Evolutionary conservation across 2,113 vertebrate species (phyloP), one percentile per base, ranked within the genome.

Genomic region (Tachysurus vachellii): DNA sequence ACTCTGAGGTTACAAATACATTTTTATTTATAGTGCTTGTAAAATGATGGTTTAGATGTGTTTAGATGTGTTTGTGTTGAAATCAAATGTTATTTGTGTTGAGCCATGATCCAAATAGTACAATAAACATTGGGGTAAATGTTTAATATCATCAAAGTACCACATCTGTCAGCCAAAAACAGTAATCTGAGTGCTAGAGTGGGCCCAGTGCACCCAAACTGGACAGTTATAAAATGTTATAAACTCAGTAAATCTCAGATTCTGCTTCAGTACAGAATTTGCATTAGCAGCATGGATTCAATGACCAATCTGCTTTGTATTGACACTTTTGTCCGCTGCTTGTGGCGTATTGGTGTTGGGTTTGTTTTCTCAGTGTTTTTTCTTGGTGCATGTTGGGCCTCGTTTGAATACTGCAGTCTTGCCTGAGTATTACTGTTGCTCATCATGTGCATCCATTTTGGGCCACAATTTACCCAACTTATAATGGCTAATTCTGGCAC

Each of bases 1-100:
- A 95, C 93, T 89, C 92, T 80, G 88, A 92, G 94, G 92, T 94
- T 94, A 93, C 92, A 88, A 92, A 93, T 93, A 95, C 93, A 93
- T 92, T 94, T 94, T 94, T 95, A 94, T 95, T 96, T 95, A 94
- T 95, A 95, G 94, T 92, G 84, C 50, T 83, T 83, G 86, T 92
- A 89, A 92, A 92, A 93, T 91, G 91, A 89, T 91, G 89, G 36
- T 36, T 36, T 36, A 36, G 36, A 36, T 36, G 90, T 77, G 89
- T 10, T 68, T 77, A 68, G 70, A 85, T 83, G 85, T 90, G 66
- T 81, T 88, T 90, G 89, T 85, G 88, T 88, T 92, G 88, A 92
- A 91, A 95, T 91, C 89, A 93, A 89, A 89, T 80, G 90, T 28
- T 89, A 89, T 89, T 87, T 88, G 84, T 85, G 92, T 92, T 75